phyloP scores from a whole-genome alignment of 2,888 invertebrate genomes.

The Epinotia brunnichana region DNA sequence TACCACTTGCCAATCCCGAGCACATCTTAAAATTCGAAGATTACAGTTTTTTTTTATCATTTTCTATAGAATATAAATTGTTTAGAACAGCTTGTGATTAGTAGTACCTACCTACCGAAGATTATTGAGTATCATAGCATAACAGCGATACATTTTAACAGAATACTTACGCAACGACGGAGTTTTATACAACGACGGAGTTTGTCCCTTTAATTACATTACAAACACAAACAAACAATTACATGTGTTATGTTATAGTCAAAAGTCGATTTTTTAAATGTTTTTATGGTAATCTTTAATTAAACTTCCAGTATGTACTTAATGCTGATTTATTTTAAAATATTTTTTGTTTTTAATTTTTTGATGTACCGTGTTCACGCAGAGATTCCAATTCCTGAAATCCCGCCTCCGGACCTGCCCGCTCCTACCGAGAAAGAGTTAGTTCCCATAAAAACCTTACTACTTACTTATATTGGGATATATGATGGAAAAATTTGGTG shows the following conservation, averaged over 20 bases:
- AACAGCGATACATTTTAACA: too few relatives aligned
- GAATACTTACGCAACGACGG: too few relatives aligned
- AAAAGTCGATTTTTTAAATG: too few relatives aligned
- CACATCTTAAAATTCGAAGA: neutral
- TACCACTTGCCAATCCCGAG: neutral
- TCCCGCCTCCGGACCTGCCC: constrained; percentile 66
- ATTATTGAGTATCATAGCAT: neutral
- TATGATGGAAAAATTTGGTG: neutral
- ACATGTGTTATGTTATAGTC: too few relatives aligned
- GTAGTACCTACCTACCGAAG: neutral
- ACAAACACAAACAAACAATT: too few relatives aligned
- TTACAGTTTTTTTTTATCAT: neutral
- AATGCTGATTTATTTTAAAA: neutral
- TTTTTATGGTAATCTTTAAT: neutral
- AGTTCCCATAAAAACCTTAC: constrained; percentile 51
- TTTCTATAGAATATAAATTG: neutral
- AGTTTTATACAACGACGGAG: too few relatives aligned
- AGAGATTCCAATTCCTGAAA: constrained; percentile 75
- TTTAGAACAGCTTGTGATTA: neutral
- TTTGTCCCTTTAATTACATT: too few relatives aligned
- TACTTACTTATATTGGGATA: too few relatives aligned
- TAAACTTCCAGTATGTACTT: neutral
- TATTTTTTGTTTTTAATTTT: constrained; percentile 5
- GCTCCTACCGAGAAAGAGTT: constrained; percentile 65
- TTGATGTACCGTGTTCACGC: constrained; percentile 50